phyloP scores from a whole-genome alignment of 2,113 vertebrate genomes.

The Spermophilus dauricus region DNA sequence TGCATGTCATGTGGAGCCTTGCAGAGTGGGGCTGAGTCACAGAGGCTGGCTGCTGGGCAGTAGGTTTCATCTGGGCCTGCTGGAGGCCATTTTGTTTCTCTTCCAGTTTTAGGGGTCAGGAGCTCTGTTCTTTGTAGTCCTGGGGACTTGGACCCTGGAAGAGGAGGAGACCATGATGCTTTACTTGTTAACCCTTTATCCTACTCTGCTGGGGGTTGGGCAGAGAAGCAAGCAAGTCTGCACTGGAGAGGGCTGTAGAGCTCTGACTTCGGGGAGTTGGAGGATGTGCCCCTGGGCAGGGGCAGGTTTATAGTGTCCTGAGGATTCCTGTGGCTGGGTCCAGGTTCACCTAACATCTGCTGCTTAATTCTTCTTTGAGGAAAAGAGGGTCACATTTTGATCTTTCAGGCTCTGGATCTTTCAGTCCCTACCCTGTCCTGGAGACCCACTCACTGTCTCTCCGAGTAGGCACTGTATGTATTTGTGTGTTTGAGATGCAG shows the following conservation, averaged over 20 bases:
- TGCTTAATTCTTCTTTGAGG: background rate
- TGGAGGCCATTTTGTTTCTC: conserved; percentile 43
- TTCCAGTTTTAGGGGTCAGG: background rate
- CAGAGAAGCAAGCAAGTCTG: background rate
- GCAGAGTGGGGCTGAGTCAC: conserved; percentile 52
- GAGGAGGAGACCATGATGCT: background rate
- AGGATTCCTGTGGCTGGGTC: background rate
- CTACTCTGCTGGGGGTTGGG: background rate
- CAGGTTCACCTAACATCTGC: background rate
- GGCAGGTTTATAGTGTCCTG: background rate
- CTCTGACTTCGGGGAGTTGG: background rate
- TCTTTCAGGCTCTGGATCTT: background rate
- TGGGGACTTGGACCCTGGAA: background rate
- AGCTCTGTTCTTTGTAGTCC: background rate
- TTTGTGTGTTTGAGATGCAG: background rate
- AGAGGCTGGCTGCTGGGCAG: background rate
- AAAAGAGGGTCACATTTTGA: background rate
- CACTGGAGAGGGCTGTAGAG: background rate
- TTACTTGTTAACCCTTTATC: background rate
- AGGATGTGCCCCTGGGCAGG: background rate
- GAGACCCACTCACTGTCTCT: background rate
- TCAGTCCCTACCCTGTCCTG: background rate
- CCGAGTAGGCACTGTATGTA: background rate
- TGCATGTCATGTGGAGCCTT: conserved; percentile 46
- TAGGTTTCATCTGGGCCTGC: conserved; percentile 22